Base-by-base conservation (phyloP, 2,888 invertebrate species). In the Seladonia tumulorum region DNA sequence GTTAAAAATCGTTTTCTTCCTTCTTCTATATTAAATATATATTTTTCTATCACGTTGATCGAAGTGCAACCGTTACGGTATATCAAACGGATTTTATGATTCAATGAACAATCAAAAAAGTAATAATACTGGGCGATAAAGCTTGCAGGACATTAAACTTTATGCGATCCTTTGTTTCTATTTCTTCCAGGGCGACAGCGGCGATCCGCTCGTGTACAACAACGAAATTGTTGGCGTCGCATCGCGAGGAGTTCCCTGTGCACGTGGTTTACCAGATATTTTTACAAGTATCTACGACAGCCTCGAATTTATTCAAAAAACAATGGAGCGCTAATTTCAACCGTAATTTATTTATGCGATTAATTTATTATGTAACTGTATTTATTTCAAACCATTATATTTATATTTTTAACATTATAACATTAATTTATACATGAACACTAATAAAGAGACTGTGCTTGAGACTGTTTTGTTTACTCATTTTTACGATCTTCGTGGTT, bases 151-250 rank as follows among this genome's bases (percentile, higher is more conserved):
- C 18, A 49, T 18, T 45, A 45, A 3, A 22, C 49, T 0, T 53
- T 22, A 53, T 22, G 0, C 25, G 5, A 60, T 25, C 60, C 14
- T 66, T 8, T 66, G 18, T 66, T 66, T 29, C 18, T 68, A 22
- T 22, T 68, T 18, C 4, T 68, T 39, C 10, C 10, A 68, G 39
- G 66, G 66, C 16, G 66, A 68, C 22, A 68, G 66, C 18, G 66
- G 66, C 22, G 66, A 68, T 68, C 66, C 66, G 22, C 35, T 68
- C 10, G 66, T 68, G 18, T 68, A 68, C 66, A 68, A 68, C 2
- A 68, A 68, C 22, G 39, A 35, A 68, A 5, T 68, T 18, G 66
- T 4, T 22, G 66, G 66, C 3, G 66, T 68, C 10, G 66, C 66
- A 1, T 68, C 66, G 22, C 35, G 66, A 68, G 66, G 66, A 39